Evolutionary conservation across 2,888 invertebrate genomes (phyloP).

Genomic region (Spilosoma lubricipeda): DNA sequence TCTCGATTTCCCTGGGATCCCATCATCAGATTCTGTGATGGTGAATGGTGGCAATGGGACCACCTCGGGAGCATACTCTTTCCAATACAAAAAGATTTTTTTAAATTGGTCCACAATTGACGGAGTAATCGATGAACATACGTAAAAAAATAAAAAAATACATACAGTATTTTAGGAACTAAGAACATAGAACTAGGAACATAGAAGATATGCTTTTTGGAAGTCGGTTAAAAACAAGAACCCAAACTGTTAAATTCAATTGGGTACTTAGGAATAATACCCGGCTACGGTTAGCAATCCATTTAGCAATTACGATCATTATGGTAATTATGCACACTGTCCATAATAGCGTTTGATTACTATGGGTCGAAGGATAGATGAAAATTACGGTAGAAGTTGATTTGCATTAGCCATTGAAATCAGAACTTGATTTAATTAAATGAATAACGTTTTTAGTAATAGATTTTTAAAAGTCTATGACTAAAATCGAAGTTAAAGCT

Average conservation of each 20-base stretch:
- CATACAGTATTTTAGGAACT: no score
- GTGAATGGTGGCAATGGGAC: no score
- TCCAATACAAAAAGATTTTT: no score
- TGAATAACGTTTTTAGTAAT: neutral
- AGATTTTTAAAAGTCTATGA: neutral
- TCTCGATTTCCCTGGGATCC: no score
- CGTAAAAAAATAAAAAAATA: no score
- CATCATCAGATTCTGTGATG: no score
- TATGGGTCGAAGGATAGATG: slow-evolving; percentile 6
- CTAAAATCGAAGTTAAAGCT: neutral
- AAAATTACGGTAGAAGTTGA: slow-evolving; percentile 7
- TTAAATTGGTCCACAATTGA: no score
- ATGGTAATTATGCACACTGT: slow-evolving; percentile 19
- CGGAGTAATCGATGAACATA: no score
- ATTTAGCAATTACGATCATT: slow-evolving; percentile 18
- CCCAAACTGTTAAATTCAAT: neutral
- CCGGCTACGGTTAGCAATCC: slow-evolving; percentile 13
- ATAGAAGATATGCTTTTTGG: no score
- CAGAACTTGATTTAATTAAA: neutral
- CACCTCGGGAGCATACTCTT: no score
- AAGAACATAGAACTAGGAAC: no score
- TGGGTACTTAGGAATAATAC: neutral
- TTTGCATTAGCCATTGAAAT: slow-evolving; percentile 7
- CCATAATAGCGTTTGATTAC: slow-evolving; percentile 8
- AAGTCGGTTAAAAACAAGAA: neutral